These are phyloP conservation scores for Athripsodes cinereus DNA, from an alignment of 2,888 invertebrate genomes.

Conservation along the genomic window DNA sequence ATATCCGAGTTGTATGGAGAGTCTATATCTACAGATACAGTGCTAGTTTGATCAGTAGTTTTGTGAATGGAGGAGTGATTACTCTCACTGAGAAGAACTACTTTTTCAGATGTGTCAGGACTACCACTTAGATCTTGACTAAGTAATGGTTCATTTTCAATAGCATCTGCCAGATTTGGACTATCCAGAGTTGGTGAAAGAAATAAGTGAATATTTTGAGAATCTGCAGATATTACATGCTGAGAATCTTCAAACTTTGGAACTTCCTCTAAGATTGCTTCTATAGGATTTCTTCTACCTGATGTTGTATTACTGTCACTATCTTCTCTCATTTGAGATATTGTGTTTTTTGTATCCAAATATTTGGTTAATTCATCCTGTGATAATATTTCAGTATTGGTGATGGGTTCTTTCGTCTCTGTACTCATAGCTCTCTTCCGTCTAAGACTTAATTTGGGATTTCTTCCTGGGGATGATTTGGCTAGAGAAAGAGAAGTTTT, in stretches of 20 bases:
- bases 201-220: conserved; percentile 41
- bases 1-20: conserved; percentile 14
- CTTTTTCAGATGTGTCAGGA: conserved; percentile 30
- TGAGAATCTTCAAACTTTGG: conserved; percentile 4
- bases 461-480: not conserved
- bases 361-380: not conserved
- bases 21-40: conserved; percentile 18
- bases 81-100: conserved; percentile 34
- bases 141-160: conserved; percentile 6
- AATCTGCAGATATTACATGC: conserved; percentile 35
- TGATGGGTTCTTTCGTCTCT: not conserved
- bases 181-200: conserved; percentile 36
- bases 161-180: conserved; percentile 29
- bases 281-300: not conserved
- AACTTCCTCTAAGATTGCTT: not conserved
- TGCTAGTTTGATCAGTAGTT: conserved; percentile 29
- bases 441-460: not conserved
- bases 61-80: conserved; percentile 27
- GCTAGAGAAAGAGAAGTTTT: not conserved
- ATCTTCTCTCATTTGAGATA: not conserved
- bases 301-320: not conserved
- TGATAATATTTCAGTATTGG: not conserved
- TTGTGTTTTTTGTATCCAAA: not conserved
- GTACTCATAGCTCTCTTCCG: not conserved
- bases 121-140: not conserved